Evolutionary conservation across 2,797 vertebrate species (phyloP), one percentile per base, ranked within the genome.

Genomic region (Leptatherina wallacei): DNA sequence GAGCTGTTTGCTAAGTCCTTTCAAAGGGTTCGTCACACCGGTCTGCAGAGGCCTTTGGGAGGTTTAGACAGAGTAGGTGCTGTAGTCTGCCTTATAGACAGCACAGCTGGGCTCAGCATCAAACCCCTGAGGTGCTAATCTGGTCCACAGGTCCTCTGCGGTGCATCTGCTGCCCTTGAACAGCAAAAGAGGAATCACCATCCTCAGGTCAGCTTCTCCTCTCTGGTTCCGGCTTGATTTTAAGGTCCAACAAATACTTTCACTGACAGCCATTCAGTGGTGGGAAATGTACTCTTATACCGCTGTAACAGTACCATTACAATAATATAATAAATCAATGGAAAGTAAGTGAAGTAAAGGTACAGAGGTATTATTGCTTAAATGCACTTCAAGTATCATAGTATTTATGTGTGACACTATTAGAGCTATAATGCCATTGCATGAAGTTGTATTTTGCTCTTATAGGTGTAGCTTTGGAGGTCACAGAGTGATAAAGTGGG

Each of bases 21-120:
- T 84, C 73, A 63, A 10, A 76, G 78, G 79, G 77, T 80, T 79
- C 20, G 47, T 87, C 84, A 72, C 71, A 75, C 78, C 12, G 40
- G 81, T 91, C 70, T 84, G 84, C 77, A 73, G 82, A 83, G 65
- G 81, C 71, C 65, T 80, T 61, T 72, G 58, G 71, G 65, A 67
- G 72, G 82, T 84, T 91, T 88, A 89, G 89, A 89, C 81, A 71
- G 88, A 90, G 88, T 84, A 81, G 86, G 86, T 77, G 87, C 83
- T 49, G 78, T 63, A 68, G 62, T 61, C 63, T 79, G 75, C 62
- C 22, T 58, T 80, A 75, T 74, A 79, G 88, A 87, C 60, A 27
- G 77, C 91, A 88, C 93, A 94, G 92, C 92, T 95, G 94, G 88
- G 82, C 85, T 89, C 87, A 63, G 35, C 67, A 76, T 32, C 63